Conservation (phyloP, 2,797 vertebrate species). For the Thamnophis elegans region DNA sequence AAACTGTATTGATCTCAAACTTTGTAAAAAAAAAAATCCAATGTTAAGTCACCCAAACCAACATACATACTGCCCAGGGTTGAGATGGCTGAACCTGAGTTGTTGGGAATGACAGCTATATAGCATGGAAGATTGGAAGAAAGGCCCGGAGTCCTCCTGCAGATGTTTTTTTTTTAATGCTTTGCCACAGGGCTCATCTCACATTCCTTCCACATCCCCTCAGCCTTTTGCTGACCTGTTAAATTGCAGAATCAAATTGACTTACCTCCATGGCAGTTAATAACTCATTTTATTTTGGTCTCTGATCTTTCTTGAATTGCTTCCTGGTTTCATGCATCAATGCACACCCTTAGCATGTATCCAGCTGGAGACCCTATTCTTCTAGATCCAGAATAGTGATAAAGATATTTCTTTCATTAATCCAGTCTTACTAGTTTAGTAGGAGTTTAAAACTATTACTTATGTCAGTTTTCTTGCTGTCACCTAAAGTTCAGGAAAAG, state of each 20-base stretch:
- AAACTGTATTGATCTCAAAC: background rate
- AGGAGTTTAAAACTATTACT: background rate
- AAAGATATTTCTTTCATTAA: background rate
- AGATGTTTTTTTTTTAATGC: background rate
- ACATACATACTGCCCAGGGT: background rate
- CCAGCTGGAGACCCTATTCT: background rate
- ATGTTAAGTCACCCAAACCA: background rate
- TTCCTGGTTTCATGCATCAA: background rate
- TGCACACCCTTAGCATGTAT: background rate
- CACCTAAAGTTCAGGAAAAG: background rate
- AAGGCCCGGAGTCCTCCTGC: background rate
- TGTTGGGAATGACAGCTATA: background rate
- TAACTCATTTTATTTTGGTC: background rate
- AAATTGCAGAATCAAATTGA: background rate
- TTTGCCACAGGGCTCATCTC: background rate
- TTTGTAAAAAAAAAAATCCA: background rate
- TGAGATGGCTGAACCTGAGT: background rate
- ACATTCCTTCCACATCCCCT: background rate
- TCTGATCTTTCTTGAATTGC: background rate
- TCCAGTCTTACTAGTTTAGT: background rate
- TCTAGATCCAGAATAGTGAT: background rate
- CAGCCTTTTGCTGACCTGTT: background rate
- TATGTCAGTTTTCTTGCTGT: background rate
- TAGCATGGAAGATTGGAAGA: background rate
- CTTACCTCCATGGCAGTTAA: background rate